These are phyloP conservation scores for Trichogramma dendrolimi DNA, from an alignment of 2,888 invertebrate genomes.

Conservation along the genomic window DNA sequence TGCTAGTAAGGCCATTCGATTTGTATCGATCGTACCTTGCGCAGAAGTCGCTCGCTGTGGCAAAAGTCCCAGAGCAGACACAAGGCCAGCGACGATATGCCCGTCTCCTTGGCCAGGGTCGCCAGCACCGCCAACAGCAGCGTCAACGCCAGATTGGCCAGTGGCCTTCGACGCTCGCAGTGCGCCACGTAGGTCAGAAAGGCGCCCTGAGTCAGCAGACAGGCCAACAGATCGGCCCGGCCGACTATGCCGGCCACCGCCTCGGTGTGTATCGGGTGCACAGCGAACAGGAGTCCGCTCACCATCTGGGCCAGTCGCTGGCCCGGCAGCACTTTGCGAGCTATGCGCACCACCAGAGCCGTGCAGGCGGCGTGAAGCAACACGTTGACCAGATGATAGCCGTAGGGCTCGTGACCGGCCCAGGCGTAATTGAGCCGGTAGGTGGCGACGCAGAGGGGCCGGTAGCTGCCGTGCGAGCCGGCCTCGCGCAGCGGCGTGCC, in stretches of 20 bases:
- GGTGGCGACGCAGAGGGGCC: conserved; percentile 85
- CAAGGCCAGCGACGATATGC: conserved; percentile 84
- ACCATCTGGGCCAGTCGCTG: conserved; percentile 67
- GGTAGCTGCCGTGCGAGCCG: conserved; percentile 95
- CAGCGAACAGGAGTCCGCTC: conserved; percentile 84
- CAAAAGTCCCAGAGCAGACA: conserved; percentile 83
- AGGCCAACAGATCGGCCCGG: conserved; percentile 88
- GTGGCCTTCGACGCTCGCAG: conserved; percentile 49
- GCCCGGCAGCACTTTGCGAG: conserved; percentile 64
- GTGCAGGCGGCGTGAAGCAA: conserved; percentile 82
- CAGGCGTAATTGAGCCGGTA: conserved; percentile 80
- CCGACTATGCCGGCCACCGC: conserved; percentile 95
- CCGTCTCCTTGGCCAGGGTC: conserved; percentile 93
- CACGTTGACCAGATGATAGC: conserved; percentile 83
- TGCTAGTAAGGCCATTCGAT: too few relatives aligned
- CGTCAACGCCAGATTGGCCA: conserved; percentile 44
- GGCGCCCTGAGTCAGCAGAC: conserved; percentile 83
- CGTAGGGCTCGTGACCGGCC: conserved; percentile 73
- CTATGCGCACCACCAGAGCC: conserved; percentile 73
- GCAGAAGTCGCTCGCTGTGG: conserved; percentile 44
- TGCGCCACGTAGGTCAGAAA: conserved; percentile 82
- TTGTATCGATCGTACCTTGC: conserved; percentile 34
- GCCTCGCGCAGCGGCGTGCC: conserved; percentile 88
- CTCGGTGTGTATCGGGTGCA: conserved; percentile 95
- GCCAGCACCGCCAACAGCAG: conserved; percentile 67